Conservation (phyloP, 2,113 vertebrate genomes). For the Nesospiza acunhae region DNA sequence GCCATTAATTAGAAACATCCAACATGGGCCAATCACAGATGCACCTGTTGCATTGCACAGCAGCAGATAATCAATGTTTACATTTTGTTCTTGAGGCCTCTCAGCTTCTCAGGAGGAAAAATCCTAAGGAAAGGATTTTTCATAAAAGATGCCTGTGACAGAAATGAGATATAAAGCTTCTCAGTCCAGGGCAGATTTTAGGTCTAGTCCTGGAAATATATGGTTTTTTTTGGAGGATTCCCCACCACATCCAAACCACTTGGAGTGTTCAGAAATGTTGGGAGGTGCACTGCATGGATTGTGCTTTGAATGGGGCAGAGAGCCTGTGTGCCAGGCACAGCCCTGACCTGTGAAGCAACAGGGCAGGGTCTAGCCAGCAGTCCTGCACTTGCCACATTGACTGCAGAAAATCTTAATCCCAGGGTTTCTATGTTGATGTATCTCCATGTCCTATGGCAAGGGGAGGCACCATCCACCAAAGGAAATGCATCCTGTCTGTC, state of each 20-base stretch:
- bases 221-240: neutral
- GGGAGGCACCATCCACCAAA: neutral
- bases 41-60: too few relatives aligned
- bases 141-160: neutral
- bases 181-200: neutral
- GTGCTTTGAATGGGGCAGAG: neutral
- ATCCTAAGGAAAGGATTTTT: too few relatives aligned
- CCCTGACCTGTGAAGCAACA: neutral
- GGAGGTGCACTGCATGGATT: accelerated
- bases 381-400: neutral
- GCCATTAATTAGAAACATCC: too few relatives aligned
- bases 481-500: neutral
- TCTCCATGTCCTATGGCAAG: neutral
- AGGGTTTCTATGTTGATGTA: neutral
- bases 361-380: neutral
- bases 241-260: neutral
- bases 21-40: too few relatives aligned
- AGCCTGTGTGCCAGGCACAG: neutral
- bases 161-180: neutral
- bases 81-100: too few relatives aligned
- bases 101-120: too few relatives aligned
- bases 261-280: neutral
- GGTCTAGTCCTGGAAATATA: neutral
- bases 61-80: too few relatives aligned
- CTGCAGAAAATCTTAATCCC: neutral